Base-by-base conservation (phyloP, 2,113 vertebrate species). In the Campylomormyrus numenius region DNA sequence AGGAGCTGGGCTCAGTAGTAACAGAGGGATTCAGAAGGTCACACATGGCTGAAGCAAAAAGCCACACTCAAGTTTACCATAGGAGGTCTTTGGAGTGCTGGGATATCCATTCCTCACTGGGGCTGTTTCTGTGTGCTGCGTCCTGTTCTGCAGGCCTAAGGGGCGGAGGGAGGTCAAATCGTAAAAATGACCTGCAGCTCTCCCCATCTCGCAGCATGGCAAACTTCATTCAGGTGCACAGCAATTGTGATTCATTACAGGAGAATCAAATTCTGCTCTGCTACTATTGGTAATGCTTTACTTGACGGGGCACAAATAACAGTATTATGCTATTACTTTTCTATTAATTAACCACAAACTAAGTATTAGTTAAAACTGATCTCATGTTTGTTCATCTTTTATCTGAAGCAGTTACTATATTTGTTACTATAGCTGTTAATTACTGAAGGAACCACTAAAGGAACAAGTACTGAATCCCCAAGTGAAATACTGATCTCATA, bases 91-190 rank as follows among this genome's bases (percentile, higher is more conserved):
- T 91, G 92, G 48, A 88, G 46, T 83, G 92, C 90, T 89, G 31
- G 58, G 86, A 19, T 87, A 92, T 88, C 31, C 66, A 46, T 42
- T 89, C 87, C 24, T 89, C 42, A 84, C 46, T 87, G 88, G 24
- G 89, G 86, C 1, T 13, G 93, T 85, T 89, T 35, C 56, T 93
- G 88, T 94, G 92, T 90, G 90, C 89, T 91, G 91, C 90, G 93
- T 95, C 90, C 89, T 94, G 92, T 94, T 95, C 90, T 85, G 91
- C n/a, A 74, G 74, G 91, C 92, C 95, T 96, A 91, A 3, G 92
- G 91, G n/a, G 62, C 90, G 27, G 83, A 92, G 42, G 42, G 42
- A 9, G 21, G 39, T 46, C 19, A 42, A 48, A 84, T 46, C 35
- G 1, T 92, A 92, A 89, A 53, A 31, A 15, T 39, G 11, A 52